phyloP scores from a whole-genome alignment of 1,140 invertebrate species.

The Mamestra configurata region DNA sequence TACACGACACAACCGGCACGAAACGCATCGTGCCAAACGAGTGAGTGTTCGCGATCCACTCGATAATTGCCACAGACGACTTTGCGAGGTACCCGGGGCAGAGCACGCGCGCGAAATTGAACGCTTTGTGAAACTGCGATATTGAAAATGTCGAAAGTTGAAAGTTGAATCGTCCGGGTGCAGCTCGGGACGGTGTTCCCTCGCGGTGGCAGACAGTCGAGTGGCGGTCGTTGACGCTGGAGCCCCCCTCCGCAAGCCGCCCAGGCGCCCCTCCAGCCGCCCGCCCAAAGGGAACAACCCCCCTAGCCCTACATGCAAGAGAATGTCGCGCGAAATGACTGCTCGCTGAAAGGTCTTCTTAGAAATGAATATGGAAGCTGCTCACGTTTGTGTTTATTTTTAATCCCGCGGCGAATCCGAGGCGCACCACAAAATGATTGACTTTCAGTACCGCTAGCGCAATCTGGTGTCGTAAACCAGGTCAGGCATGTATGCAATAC shows the following conservation, averaged over 20 bases:
- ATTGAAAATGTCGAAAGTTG: slow-evolving; percentile 57
- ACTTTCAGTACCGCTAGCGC: slow-evolving; percentile 58
- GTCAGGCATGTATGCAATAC: slow-evolving; percentile 53
- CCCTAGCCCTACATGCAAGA: slow-evolving; percentile 61
- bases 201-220: slow-evolving; percentile 76
- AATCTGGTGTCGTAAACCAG: slow-evolving; percentile 53
- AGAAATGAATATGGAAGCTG: slow-evolving; percentile 49
- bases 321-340: slow-evolving; percentile 64
- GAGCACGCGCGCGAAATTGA: slow-evolving; percentile 40
- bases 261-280: slow-evolving; percentile 73
- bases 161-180: slow-evolving; percentile 55
- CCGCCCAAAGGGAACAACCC: slow-evolving; percentile 76
- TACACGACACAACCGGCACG: slow-evolving; percentile 30
- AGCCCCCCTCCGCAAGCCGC: slow-evolving; percentile 62
- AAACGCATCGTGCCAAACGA: slow-evolving; percentile 49
- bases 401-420: slow-evolving; percentile 13
- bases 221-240: slow-evolving; percentile 85
- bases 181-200: slow-evolving; percentile 71
- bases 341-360: slow-evolving; percentile 52
- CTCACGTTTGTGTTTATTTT: slow-evolving; percentile 46
- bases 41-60: slow-evolving; percentile 38
- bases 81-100: not conserved
- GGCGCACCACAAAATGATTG: slow-evolving; percentile 50
- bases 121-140: slow-evolving; percentile 28
- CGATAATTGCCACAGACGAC: slow-evolving; percentile 48